Evolutionary conservation across 2,888 invertebrate species (phyloP), one percentile per base, ranked within the genome.

Genomic region (Celastrina argiolus): DNA sequence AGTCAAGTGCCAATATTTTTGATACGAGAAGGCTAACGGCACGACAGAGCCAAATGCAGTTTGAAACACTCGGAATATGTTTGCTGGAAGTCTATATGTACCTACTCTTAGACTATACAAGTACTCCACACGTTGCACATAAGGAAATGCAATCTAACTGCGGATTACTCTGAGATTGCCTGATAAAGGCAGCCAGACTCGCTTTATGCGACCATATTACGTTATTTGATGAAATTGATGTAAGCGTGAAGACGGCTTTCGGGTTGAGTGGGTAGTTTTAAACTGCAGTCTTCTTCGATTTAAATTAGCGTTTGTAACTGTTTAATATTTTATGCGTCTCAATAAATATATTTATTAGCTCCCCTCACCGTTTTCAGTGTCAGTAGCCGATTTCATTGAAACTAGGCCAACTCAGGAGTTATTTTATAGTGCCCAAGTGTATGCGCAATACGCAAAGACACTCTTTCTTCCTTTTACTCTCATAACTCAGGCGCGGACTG

Each of bases 141-240:
- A 73, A 71, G 71, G 71, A 75, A 77, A 78, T 75, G 78, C 78
- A 77, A 79, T 78, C 80, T 78, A 71, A 69, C 69, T 73, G 70
- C 69, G 76, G 78, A 77, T 78, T 78, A 79, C 74, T 74, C 73
- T 69, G 71, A 78, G 77, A 75, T 76, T 73, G 76, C 70, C 71
- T 74, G 78, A 77, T 76, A 77, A 74, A 71, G 70, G 68, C 72
- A 68, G 39, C 59, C 59, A 59, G 70, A 68, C 58, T 69, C 58
- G 58, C 58, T 65, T 67, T 65, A 69, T 66, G 64, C 64, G 65
- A 66, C 64, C 42, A 67, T 61, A 69, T 59, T 64, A 69, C 39
- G 64, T 63, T 67, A 65, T 67, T 69, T 69, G 64, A 66, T 69
- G 65, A 67, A 65, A 67, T 65, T 67, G 67, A 67, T 63, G 65